These are phyloP conservation scores for Drosophila lutescens DNA, from an alignment of 2,888 invertebrate species.

Conservation along the genomic window DNA sequence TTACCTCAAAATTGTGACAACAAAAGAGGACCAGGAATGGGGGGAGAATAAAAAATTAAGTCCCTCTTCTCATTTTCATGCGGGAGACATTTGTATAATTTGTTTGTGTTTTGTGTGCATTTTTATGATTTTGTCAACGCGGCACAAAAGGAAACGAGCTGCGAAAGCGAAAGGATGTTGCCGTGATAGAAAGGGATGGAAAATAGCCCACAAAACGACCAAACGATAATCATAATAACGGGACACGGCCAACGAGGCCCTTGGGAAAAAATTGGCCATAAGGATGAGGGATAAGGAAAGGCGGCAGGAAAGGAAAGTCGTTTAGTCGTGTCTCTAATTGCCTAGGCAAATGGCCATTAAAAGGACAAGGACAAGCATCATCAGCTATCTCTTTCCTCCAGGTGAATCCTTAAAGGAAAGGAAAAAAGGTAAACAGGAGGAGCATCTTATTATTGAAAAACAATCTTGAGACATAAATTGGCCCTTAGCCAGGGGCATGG, in stretches of 20 bases:
- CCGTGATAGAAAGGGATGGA: slow-evolving; percentile 14
- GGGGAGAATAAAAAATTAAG: slow-evolving; percentile 53
- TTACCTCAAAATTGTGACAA: slow-evolving; percentile 63
- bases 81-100: slow-evolving; percentile 77
- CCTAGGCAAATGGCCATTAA: slow-evolving; percentile 42
- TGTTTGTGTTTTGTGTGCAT: slow-evolving; percentile 69
- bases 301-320: slow-evolving; percentile 23
- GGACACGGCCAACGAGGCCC: slow-evolving; percentile 67
- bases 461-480: slow-evolving; percentile 48
- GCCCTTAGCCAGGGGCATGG: background rate
- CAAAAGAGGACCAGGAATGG: slow-evolving; percentile 8
- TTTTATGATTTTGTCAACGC: slow-evolving; percentile 79
- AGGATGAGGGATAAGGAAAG: slow-evolving; percentile 15
- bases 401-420: slow-evolving; percentile 41
- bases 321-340: slow-evolving; percentile 65
- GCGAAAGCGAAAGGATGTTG: slow-evolving; percentile 65
- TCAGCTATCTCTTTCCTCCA: slow-evolving; percentile 36
- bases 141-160: slow-evolving; percentile 68
- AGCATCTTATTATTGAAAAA: slow-evolving; percentile 68
- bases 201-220: slow-evolving; percentile 66
- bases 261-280: slow-evolving; percentile 49
- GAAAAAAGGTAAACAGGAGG: slow-evolving; percentile 6
- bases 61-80: slow-evolving; percentile 37
- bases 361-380: slow-evolving; percentile 7
- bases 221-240: slow-evolving; percentile 77